Percentiles rank a stretch among this genome's conserved stretches.
Conservation (phyloP, 2,113 vertebrate genomes). For the Cyrtonyx montezumae region DNA sequence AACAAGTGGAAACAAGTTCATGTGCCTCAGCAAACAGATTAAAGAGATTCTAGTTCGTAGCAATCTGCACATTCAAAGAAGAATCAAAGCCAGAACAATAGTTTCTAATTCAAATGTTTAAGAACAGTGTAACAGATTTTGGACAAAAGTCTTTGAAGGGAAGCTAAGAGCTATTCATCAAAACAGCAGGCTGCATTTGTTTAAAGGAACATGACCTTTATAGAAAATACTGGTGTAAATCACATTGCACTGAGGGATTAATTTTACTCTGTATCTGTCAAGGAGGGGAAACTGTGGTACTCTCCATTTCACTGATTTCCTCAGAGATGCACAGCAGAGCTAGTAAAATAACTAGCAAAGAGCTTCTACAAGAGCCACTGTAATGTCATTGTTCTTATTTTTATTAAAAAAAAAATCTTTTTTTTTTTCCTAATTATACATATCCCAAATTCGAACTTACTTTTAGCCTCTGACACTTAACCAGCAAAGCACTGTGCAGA, state of each 20-base stretch:
- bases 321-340: background rate
- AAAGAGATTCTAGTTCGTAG: background rate
- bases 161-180: background rate
- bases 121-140: background rate
- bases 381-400: background rate
- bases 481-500: background rate
- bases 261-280: rapidly evolving
- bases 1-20: background rate
- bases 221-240: background rate
- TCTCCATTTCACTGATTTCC: rapidly evolving
- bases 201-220: rapidly evolving
- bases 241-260: rapidly evolving
- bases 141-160: background rate
- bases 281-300: conserved; percentile 7
- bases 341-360: background rate
- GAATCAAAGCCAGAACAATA: background rate
- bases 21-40: background rate
- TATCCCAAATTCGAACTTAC: background rate
- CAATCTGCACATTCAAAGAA: background rate
- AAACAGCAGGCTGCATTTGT: background rate
- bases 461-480: background rate
- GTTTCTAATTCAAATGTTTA: rapidly evolving
- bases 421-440: background rate
- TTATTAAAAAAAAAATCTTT: background rate
- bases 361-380: background rate